Base-by-base conservation (phyloP, 2,888 invertebrate species). In the Sminthurinus aureus region DNA sequence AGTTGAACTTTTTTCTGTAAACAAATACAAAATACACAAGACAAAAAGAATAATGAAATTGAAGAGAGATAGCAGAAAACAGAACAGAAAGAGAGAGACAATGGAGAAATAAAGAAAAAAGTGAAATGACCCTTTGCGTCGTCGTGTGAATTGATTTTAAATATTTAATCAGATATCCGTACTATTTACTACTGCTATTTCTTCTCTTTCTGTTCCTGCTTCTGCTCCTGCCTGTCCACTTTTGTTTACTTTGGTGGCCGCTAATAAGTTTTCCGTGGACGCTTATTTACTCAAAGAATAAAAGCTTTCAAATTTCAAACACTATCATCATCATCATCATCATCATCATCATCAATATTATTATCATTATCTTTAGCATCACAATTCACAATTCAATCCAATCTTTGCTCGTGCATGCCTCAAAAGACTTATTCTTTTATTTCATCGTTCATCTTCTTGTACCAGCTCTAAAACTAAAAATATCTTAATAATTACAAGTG, bases 111-210 rank as follows among this genome's bases (percentile, higher is more conserved):
- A 15, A 38, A 38, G 6, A 38, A 38, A 38, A 38, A 38, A 38
- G 38, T 38, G 38, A 38, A 38, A 77, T 58, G 77, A 58, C 77
- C 77, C 77, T 64, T 77, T 58, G 15, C 15, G 50, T 75, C 66
- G 6, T 71, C 79, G 79, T 79, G 79, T 79, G 79, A 79, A 79
- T 79, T 79, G 69, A 79, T 79, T 79, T 69, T 79, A 66, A 79
- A 79, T 79, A 79, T 79, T 79, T 79, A 69, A 79, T 79, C 79
- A 79, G 69, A 69, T 69, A 58, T 58, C 1, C 13, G 2, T 58
- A 58, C 58, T 15, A 58, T 26, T 15, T 22, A 51, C 76, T 76
- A 6, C 76, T 76, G 76, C 38, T 38, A 38, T 38, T 38, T 38
- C 38, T 38, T 76, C 76, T 76, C 38, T 50, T 76, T n/a, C 50